Percentiles rank a stretch among this genome's conserved stretches.
Conservation (phyloP, 2,113 vertebrate species). For the Lates calcarifer region DNA sequence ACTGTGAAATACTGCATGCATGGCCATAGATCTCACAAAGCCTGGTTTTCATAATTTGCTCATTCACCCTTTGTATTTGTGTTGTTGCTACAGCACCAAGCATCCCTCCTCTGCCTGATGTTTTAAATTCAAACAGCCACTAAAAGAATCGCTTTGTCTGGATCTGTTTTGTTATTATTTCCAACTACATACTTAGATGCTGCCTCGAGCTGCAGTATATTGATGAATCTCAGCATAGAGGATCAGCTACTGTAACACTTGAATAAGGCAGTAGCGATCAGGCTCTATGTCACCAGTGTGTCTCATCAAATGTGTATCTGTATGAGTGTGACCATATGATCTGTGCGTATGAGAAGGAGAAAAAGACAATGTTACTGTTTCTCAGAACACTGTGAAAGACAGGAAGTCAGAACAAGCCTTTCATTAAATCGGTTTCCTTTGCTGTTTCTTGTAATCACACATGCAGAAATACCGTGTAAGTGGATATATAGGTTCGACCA, state of each 20-base stretch:
- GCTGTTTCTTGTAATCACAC: slow-evolving; percentile 34
- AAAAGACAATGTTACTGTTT: not conserved
- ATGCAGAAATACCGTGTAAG: not conserved
- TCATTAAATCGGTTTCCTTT: slow-evolving; percentile 21
- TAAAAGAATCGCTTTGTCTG: not conserved
- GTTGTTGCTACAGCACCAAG: not conserved
- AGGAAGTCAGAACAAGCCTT: slow-evolving; percentile 16
- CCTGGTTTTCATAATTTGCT: not conserved
- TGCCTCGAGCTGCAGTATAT: not conserved
- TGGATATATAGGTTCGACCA: slow-evolving; percentile 13
- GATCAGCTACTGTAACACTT: not conserved
- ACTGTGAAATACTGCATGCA: too few species aligned
- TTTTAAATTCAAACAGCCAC: not conserved
- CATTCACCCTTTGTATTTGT: not conserved
- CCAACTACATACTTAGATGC: not conserved
- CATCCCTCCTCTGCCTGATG: too few species aligned
- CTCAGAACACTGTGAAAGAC: slow-evolving; percentile 12
- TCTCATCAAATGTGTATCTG: not conserved
- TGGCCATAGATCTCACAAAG: too few species aligned
- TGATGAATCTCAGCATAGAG: not conserved
- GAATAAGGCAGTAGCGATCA: not conserved
- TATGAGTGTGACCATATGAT: not conserved
- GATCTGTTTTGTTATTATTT: not conserved
- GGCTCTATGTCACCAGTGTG: not conserved
- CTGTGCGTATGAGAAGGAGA: not conserved